Conservation (phyloP, 1,140 invertebrate species). For the Pseudomyrmex pallidus region DNA sequence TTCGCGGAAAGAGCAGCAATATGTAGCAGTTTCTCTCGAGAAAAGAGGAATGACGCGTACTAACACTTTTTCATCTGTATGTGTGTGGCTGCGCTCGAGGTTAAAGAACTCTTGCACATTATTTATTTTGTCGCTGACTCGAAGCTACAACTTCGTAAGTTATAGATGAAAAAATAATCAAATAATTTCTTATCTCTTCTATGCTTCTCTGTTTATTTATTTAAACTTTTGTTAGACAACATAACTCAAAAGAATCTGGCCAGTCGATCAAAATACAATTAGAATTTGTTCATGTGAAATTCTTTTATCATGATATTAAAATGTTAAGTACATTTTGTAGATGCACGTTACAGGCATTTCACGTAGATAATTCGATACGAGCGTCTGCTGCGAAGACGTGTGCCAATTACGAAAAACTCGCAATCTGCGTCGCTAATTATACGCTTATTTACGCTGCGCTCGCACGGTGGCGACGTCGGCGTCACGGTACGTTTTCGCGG, state of each 20-base stretch:
- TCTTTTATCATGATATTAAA: no score
- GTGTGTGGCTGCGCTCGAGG: constrained; percentile 44
- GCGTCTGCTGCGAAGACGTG: no score
- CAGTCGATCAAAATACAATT: no score
- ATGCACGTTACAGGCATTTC: background rate
- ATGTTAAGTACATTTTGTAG: background rate
- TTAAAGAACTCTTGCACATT: constrained; percentile 67
- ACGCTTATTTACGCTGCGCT: constrained; percentile 33
- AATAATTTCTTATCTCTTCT: background rate
- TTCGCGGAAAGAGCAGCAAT: constrained; percentile 71
- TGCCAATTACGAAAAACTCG: constrained; percentile 16
- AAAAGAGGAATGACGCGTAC: constrained; percentile 48
- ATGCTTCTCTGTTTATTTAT: background rate
- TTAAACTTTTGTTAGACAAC: constrained; percentile 30
- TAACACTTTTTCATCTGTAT: constrained; percentile 56
- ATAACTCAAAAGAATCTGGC: background rate
- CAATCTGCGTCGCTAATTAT: constrained; percentile 22
- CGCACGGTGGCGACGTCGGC: constrained; percentile 20
- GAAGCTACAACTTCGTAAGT: constrained; percentile 45
- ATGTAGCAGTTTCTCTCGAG: constrained; percentile 61
- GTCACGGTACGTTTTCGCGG: constrained; percentile 28
- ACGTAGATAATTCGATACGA: background rate
- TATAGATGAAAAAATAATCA: background rate
- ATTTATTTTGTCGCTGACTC: constrained; percentile 39
- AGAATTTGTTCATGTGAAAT: no score